A percentile compares a stretch with the other conserved stretches of the same genome.
Conservation (phyloP, 2,888 invertebrate species). For the Eupithecia abbreviata region DNA sequence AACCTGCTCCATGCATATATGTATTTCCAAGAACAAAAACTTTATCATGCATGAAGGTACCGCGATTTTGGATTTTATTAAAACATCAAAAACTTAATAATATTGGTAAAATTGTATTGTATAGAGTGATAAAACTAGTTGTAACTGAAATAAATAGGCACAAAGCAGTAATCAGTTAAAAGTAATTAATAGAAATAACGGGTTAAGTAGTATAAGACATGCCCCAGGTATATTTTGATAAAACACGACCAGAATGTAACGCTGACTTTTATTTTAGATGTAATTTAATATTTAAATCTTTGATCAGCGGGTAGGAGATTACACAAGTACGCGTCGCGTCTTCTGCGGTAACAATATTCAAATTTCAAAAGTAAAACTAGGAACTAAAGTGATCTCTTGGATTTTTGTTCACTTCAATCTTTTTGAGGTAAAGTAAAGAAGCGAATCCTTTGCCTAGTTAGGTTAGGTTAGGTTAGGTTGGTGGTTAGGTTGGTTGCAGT, state of each 20-base stretch:
- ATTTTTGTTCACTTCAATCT: too few relatives aligned
- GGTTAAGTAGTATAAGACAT: conserved; percentile 43
- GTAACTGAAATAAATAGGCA: neutral
- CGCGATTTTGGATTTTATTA: neutral
- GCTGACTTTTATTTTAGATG: conserved; percentile 40
- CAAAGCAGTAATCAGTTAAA: conserved; percentile 31
- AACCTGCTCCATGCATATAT: neutral
- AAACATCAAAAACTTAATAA: neutral
- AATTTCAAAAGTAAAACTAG: too few relatives aligned
- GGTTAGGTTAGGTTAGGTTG: too few relatives aligned
- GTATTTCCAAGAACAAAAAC: neutral
- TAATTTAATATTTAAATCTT: neutral
- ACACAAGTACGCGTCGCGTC: too few relatives aligned
- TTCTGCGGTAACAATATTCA: too few relatives aligned
- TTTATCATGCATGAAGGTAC: neutral
- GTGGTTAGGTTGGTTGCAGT: too few relatives aligned
- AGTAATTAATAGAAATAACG: conserved; percentile 31
- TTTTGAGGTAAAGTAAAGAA: too few relatives aligned
- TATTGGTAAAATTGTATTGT: neutral
- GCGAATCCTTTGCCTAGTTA: too few relatives aligned
- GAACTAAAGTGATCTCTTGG: too few relatives aligned
- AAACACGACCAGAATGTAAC: conserved; percentile 34
- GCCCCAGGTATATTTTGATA: conserved; percentile 50
- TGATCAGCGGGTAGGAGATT: too few relatives aligned
- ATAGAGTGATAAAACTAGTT: neutral